Conservation (phyloP, 2,113 vertebrate species). For the Limanda limanda region DNA sequence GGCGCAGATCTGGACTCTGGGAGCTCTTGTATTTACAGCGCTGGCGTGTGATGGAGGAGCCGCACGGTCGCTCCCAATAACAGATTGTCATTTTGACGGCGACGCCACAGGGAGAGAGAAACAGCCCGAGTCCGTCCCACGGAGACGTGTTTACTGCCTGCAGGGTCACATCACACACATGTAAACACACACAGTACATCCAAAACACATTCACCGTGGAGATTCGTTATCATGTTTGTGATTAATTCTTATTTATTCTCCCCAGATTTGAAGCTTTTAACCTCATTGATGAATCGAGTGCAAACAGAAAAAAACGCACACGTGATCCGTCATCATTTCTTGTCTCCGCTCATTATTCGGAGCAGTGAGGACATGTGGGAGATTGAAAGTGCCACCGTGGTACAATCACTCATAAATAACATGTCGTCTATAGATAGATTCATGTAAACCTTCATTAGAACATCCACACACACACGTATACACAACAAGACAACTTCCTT, state of each 20-base stretch:
- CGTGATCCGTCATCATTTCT: slow-evolving; percentile 36
- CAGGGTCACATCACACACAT: slow-evolving; percentile 62
- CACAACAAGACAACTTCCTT: slow-evolving; percentile 71
- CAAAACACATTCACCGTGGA: not conserved
- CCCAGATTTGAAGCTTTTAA: not conserved
- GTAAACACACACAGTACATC: slow-evolving; percentile 19
- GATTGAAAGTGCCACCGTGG: slow-evolving; percentile 43
- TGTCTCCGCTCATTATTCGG: slow-evolving; percentile 37
- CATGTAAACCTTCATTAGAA: slow-evolving; percentile 59
- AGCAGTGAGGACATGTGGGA: slow-evolving; percentile 42
- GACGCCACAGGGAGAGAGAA: slow-evolving; percentile 71
- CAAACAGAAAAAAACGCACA: not conserved
- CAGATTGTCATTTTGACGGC: slow-evolving; percentile 79
- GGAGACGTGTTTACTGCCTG: slow-evolving; percentile 75
- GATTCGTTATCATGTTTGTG: not conserved
- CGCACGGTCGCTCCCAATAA: slow-evolving; percentile 64
- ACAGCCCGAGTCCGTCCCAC: slow-evolving; percentile 70
- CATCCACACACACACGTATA: slow-evolving; percentile 49
- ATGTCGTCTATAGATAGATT: slow-evolving; percentile 68
- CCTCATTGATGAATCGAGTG: not conserved
- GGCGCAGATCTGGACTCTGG: not conserved
- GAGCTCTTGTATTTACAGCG: slow-evolving; percentile 61
- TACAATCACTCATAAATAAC: slow-evolving; percentile 51
- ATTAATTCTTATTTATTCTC: not conserved
- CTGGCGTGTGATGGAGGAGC: slow-evolving; percentile 69